Evolutionary conservation across 2,888 invertebrate genomes (phyloP), one percentile per base, ranked within the genome.

Genomic region (Flabesymbios commensalis): DNA sequence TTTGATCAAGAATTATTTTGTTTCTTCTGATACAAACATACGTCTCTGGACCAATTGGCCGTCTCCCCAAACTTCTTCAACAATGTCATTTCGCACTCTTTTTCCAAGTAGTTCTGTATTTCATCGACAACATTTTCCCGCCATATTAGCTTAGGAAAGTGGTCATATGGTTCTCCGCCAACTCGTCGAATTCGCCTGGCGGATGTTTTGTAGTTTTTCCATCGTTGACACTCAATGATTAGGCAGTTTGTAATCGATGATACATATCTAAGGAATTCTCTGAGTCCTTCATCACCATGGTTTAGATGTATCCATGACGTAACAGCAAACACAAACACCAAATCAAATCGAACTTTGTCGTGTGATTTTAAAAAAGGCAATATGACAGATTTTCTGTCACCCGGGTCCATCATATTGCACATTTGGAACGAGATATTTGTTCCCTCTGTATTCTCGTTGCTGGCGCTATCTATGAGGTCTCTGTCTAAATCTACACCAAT

Each of bases 261-360:
- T 4, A 90, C 78, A 54, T 85, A 86, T 24, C 82, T 76, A 1
- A 93, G 81, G 79, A 92, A 91, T 2, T 80, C 71, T 57, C 84
- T 73, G 39, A 93, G 81, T 0, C 91, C 91, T 3, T 83, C 80
- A 84, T 93, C 93, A 4, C 92, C 90, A 81, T 90, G 85, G 80
- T 93, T 93, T 28, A 93, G 79, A 82, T 93, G 93, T 74, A 93
- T 90, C 93, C 93, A 93, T 92, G 93, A 92, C 22, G 92, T 90
- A 32, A 92, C 87, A 7, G 93, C 92, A 78, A 93, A 92, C 77
- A 90, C 90, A 79, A 90, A 91, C 52, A 87, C 42, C 3, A 70
- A 24, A 31, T 68, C 61, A 42, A 68, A 70, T 14, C 43, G 32
- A 1, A 10, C 3, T 2, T 24, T n/a, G 2, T 43, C 17, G 17